Evolutionary conservation across 2,113 vertebrate species (phyloP), one percentile per base, ranked within the genome.

Genomic region (Motacilla tschutschensis): DNA sequence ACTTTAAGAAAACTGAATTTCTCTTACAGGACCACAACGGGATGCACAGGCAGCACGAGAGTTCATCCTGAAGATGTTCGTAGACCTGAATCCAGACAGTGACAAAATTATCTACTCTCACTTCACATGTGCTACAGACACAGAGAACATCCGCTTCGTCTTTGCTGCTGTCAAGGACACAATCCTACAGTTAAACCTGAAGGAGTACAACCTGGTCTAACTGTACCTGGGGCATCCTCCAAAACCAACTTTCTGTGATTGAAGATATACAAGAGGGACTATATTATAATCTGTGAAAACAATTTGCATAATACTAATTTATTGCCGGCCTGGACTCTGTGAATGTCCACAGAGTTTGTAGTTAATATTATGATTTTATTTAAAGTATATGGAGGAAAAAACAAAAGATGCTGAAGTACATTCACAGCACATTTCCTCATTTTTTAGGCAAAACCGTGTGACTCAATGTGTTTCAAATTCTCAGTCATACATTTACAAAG

Each of bases 41-140:
- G 98, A 99, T 84, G 98, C 98, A 64, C 98, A 99, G 87, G 98
- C 98, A 3, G 98, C 98, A 83, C 97, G 98, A 90, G 98, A 99
- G 94, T 99, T 99, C 82, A 99, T 99, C 95, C 93, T 99, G 94
- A 99, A 99, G 97, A 99, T 99, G 98, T 99, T 99, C 12, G 98
- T 99, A 94, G 98, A 99, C 95, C 98, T 99, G 97, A 99, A 99
- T 89, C 98, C 98, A 71, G 98, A 99, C 96, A 98, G 98, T 96
- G 98, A 99, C 93, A 98, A 98, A 97, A 98, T 98, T 83, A 98
- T 99, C 98, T 99, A 99, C 97, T 99, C 98, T 46, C 99, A 99
- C 97, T 99, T 99, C 98, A 99, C 98, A 7, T 99, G 98, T 19
- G 98, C 98, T 97, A 99, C 98, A 75, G 98, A 99, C 96, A 99